These are phyloP conservation scores for Dimorphilus gyrociliatus DNA, from an alignment of 2,888 invertebrate genomes.

Conservation along the genomic window DNA sequence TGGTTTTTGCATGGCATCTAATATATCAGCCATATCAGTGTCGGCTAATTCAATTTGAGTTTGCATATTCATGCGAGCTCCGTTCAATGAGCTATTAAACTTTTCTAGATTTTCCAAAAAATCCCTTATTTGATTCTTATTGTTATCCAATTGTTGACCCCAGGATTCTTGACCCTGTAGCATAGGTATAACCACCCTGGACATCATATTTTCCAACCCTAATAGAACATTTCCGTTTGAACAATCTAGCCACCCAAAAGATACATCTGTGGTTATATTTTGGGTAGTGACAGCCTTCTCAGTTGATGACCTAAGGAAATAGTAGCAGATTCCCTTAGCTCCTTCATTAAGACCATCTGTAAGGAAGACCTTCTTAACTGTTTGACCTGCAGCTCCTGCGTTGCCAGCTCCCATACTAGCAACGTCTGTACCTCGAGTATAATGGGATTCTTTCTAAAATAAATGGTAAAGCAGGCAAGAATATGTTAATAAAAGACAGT, in stretches of 20 bases:
- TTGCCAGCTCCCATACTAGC: constrained; percentile 2
- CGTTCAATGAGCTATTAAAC: constrained; percentile 27
- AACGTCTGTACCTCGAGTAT: constrained; percentile 7
- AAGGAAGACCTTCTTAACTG: constrained; percentile 28
- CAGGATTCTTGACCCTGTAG: constrained; percentile 35
- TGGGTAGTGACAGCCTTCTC: constrained; percentile 26
- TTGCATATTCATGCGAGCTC: constrained; percentile 32
- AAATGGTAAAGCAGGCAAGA: too few relatives aligned
- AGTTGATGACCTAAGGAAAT: constrained; percentile 27
- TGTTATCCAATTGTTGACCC: constrained; percentile 21
- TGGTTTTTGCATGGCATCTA: constrained; percentile 27
- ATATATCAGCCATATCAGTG: constrained; percentile 18
- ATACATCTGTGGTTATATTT: constrained; percentile 33
- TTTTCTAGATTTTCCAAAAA: constrained; percentile 35
- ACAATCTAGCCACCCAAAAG: constrained; percentile 32
- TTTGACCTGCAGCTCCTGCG: constrained; percentile 5
- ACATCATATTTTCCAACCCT: constrained; percentile 69
- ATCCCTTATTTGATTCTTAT: constrained; percentile 20
- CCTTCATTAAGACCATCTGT: constrained; percentile 30
- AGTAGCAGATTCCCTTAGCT: constrained; percentile 28
- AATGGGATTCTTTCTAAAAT: constrained; percentile 6
- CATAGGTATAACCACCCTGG: constrained; percentile 76
- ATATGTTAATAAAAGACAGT: too few relatives aligned
- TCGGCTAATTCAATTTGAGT: constrained; percentile 33
- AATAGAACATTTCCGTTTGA: constrained; percentile 57